These are phyloP conservation scores for Lissocephala sabroskyi DNA, from an alignment of 2,888 invertebrate species.

Conservation along the genomic window DNA sequence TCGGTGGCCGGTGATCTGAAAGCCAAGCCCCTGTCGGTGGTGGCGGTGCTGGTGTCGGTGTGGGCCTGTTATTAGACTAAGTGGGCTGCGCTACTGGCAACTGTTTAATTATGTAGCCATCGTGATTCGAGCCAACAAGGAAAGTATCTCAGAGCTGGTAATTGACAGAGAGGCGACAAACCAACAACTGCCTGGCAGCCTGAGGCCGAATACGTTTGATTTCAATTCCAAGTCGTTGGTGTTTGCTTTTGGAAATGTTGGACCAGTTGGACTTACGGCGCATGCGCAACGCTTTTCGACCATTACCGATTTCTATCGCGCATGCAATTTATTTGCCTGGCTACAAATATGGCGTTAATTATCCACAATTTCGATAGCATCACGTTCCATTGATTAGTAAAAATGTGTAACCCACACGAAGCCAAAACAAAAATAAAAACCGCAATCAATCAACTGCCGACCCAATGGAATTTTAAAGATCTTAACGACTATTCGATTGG, in stretches of 20 bases:
- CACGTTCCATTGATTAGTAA: constrained; percentile 59
- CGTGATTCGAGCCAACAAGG: constrained; percentile 46
- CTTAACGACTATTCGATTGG: constrained; percentile 52
- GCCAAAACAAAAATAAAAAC: constrained; percentile 8
- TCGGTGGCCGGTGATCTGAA: constrained; percentile 21
- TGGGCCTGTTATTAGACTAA: constrained; percentile 53
- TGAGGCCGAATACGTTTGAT: constrained; percentile 37
- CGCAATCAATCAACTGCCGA: constrained; percentile 54
- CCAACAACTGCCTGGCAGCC: constrained; percentile 30
- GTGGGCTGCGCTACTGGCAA: constrained; percentile 29
- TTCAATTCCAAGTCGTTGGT: constrained; percentile 60
- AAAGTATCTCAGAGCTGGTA: constrained; percentile 25
- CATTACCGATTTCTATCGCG: constrained; percentile 40
- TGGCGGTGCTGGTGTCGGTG: no score
- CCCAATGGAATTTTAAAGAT: constrained; percentile 46
- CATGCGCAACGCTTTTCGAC: constrained; percentile 23
- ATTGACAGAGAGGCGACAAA: constrained; percentile 63
- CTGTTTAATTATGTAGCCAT: constrained; percentile 32
- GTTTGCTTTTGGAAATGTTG: no score
- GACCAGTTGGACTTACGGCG: constrained; percentile 56
- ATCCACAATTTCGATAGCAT: constrained; percentile 63
- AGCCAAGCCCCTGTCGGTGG: constrained; percentile 33
- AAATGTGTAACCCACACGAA: constrained; percentile 13
- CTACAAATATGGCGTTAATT: constrained; percentile 63
- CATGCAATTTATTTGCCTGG: constrained; percentile 33